Evolutionary conservation across 2,888 invertebrate species (phyloP), one percentile per base, ranked within the genome.

Genomic region (Protula sp.): DNA sequence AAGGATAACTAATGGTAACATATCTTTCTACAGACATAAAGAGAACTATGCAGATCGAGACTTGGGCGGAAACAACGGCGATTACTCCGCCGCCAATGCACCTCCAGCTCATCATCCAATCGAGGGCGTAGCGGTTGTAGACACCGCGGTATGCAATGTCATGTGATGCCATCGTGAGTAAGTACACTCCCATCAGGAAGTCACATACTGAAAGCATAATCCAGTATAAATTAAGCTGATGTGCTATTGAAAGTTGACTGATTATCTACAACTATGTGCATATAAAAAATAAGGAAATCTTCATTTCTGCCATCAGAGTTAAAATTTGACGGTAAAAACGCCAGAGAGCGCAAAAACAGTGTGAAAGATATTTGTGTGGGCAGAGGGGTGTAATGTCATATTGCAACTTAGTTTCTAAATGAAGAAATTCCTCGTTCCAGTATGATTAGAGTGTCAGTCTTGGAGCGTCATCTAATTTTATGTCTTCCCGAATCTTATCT

Each of bases 11-110:
- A 22, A 70, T 63, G 5, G 59, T 58, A 26, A 70, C 27, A 55
- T 86, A 88, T 67, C 88, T 82, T 68, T 88, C 88, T 67, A 88
- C 76, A 1, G 88, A 87, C 85, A 89, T 87, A 72, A 87, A 87
- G 1, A 87, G 85, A 65, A 89, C 76, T 60, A 88, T 86, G 47
- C 88, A 76, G 74, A 89, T 85, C 4, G 88, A 88, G 1, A 87
- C 50, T 71, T 89, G 88, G 1, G 86, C 86, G 1, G 88, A 87
- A 27, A 84, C 84, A 80, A 88, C 87, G 0, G 87, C 88, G 38
- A 87, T 68, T 2, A 86, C 82, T 30, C 88, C 88, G 31, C 85
- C 81, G 1, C 84, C 71, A 0, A 85, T 85, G 75, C 88, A 89
- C n/a, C 82, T 78, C 84, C 85, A 86, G 0, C 88, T 88, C 5